Percentiles rank a stretch among this genome's conserved stretches.
These are phyloP conservation scores for Lysandra bellargus DNA, from an alignment of 2,888 invertebrate genomes.

Conservation along the genomic window DNA sequence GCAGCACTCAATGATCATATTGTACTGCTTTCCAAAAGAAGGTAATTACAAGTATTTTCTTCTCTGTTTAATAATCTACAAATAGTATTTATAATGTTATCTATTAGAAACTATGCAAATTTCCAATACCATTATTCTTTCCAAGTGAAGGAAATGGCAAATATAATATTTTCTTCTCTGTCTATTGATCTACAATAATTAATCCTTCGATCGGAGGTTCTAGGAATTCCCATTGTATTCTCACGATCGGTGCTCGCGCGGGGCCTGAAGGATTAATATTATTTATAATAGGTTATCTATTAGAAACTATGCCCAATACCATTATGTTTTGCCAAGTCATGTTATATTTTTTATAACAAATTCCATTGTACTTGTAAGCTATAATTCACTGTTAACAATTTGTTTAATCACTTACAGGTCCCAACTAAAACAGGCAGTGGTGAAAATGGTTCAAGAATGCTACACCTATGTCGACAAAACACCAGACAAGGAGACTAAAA, in stretches of 20 bases:
- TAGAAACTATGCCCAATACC: too few relatives aligned
- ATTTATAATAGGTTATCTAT: too few relatives aligned
- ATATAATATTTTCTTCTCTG: too few relatives aligned
- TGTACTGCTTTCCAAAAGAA: constrained; percentile 92
- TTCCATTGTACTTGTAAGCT: too few relatives aligned
- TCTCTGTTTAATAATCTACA: too few relatives aligned
- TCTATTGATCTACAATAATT: too few relatives aligned
- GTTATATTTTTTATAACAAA: neutral
- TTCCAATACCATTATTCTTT: constrained; percentile 67
- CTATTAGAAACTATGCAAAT: too few relatives aligned
- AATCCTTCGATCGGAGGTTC: too few relatives aligned
- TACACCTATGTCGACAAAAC: constrained; percentile 95
- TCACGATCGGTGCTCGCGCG: too few relatives aligned
- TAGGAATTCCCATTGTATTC: too few relatives aligned
- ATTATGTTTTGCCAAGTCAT: neutral
- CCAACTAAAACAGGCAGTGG: constrained; percentile 97
- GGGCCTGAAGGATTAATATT: too few relatives aligned
- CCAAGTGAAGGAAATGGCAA: constrained; percentile 87
- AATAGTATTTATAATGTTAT: too few relatives aligned
- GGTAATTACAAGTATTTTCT: constrained; percentile 60
- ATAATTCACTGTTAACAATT: neutral
- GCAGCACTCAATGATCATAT: constrained; percentile 96
- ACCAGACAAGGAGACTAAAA: constrained; percentile 92
- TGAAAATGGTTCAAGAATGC: constrained; percentile 98
- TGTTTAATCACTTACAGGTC: constrained; percentile 72